Conservation (phyloP, 2,113 vertebrate genomes). For the Noturus placidus region DNA sequence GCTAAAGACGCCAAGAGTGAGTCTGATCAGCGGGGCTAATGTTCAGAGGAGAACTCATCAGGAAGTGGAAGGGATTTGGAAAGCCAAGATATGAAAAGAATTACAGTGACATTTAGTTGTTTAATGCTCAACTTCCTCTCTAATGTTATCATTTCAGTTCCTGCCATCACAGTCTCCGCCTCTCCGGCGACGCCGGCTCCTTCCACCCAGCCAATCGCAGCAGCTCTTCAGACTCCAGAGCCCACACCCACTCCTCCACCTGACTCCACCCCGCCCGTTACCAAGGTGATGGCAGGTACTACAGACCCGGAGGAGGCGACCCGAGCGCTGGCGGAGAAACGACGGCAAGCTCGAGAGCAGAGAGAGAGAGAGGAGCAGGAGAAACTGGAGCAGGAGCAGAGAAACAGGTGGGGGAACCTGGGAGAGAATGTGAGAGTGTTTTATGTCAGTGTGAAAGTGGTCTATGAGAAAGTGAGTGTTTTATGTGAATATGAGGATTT, state of each 20-base stretch:
- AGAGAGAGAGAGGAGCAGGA: conserved; percentile 89
- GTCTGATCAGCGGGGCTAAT: conserved; percentile 45
- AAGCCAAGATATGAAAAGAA: not conserved
- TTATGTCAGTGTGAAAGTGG: not conserved
- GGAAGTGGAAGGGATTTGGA: not conserved
- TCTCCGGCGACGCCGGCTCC: conserved; percentile 59
- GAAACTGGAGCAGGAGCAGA: conserved; percentile 82
- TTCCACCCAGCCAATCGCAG: conserved; percentile 51
- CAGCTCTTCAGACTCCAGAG: conserved; percentile 43
- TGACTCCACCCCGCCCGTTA: conserved; percentile 44
- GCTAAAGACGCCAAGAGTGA: conserved; percentile 67
- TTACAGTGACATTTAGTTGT: not conserved
- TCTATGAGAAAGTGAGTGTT: not conserved
- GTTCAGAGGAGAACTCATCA: not conserved
- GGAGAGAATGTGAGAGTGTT: not conserved
- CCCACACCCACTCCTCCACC: conserved; percentile 30
- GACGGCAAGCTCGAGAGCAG: conserved; percentile 89
- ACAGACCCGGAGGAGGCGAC: conserved; percentile 88
- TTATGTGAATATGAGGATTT: not conserved
- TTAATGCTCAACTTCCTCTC: not conserved
- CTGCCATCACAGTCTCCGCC: conserved; percentile 69
- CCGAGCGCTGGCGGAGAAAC: conserved; percentile 85
- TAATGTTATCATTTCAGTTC: conserved; percentile 55
- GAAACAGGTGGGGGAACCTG: conserved; percentile 75
- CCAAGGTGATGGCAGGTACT: conserved; percentile 83